Evolutionary conservation across 2,888 invertebrate species (phyloP).

Genomic region (Sinelater perroti): DNA sequence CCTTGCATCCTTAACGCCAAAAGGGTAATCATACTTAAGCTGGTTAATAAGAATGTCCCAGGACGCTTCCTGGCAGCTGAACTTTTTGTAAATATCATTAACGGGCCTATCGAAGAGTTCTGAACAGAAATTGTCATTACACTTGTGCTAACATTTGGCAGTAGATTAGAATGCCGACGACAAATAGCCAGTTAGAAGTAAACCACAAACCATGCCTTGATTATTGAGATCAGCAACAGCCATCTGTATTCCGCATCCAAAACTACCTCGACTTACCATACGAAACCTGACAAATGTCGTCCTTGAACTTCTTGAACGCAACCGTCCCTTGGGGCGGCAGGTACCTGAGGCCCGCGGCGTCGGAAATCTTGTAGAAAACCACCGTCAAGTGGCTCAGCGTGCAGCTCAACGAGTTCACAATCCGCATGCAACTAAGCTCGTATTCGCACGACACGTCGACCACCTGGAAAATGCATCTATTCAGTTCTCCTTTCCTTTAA

Average conservation of each 20-base stretch:
- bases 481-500: too few relatives aligned
- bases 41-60: slow-evolving; percentile 12
- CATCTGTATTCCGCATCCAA: too few relatives aligned
- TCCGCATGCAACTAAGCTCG: too few relatives aligned
- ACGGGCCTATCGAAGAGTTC: not conserved
- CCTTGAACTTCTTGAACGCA: not conserved
- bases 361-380: not conserved
- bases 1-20: slow-evolving; percentile 5
- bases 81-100: slow-evolving; percentile 1
- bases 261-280: not conserved
- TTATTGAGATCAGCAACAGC: too few relatives aligned
- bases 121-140: too few relatives aligned
- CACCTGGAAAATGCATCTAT: too few relatives aligned
- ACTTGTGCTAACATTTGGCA: too few relatives aligned
- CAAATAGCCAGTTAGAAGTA: not conserved
- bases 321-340: not conserved
- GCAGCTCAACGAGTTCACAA: not conserved
- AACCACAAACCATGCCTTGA: too few relatives aligned
- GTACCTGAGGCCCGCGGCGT: not conserved
- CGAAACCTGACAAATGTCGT: not conserved
- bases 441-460: too few relatives aligned
- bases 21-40: slow-evolving; percentile 9
- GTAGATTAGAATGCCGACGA: not conserved
- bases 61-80: not conserved
- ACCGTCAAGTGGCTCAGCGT: not conserved